Evolutionary conservation across 2,888 invertebrate genomes (phyloP).

Genomic region (Fragum fragum): DNA sequence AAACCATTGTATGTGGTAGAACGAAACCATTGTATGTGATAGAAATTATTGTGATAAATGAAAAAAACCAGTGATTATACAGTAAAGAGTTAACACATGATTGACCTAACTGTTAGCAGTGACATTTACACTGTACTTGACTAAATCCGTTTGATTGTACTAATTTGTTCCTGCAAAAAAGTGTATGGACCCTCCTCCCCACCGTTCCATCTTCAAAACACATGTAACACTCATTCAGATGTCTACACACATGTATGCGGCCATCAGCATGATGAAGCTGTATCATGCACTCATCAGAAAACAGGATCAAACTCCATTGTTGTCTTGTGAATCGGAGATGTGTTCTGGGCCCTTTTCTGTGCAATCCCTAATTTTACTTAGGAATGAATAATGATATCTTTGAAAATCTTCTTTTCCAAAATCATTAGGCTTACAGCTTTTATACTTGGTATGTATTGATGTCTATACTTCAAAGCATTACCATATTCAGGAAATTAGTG

Average conservation of each 20-base stretch:
- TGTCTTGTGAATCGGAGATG: not conserved
- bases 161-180: slow-evolving; percentile 17
- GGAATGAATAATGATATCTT: too few species aligned
- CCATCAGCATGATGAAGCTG: slow-evolving; percentile 1
- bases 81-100: slow-evolving; percentile 13
- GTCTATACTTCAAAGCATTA: too few species aligned
- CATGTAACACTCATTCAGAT: not conserved
- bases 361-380: too few species aligned
- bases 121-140: slow-evolving; percentile 10
- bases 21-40: too few species aligned
- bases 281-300: slow-evolving; percentile 7
- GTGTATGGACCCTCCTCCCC: slow-evolving; percentile 23
- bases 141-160: slow-evolving; percentile 25
- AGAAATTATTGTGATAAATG: too few species aligned
- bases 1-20: too few species aligned
- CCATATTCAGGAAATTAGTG: too few species aligned
- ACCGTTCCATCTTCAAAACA: slow-evolving; percentile 9
- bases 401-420: too few species aligned
- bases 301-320: not conserved
- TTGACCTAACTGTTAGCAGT: slow-evolving; percentile 23
- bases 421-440: too few species aligned
- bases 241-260: not conserved
- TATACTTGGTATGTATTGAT: too few species aligned
- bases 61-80: slow-evolving; percentile 22
- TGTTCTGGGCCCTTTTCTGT: too few species aligned